phyloP scores from a whole-genome alignment of 1,140 invertebrate species.

The Drosophila tsacasi region DNA sequence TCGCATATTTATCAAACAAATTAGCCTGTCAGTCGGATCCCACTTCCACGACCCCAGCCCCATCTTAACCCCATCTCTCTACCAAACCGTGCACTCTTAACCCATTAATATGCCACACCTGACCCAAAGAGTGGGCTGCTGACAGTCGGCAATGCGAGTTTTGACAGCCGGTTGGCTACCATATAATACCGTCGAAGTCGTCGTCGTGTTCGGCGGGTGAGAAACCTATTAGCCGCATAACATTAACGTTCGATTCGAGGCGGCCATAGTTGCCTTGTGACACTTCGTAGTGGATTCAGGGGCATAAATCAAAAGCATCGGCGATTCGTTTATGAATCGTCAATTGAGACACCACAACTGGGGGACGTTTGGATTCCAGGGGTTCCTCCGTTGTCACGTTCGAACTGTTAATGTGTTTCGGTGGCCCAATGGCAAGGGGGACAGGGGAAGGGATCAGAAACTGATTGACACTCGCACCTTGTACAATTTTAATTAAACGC shows the following conservation, averaged over 20 bases:
- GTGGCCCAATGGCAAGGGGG: conserved; percentile 15
- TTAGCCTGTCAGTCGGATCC: conserved; percentile 65
- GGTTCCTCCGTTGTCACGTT: conserved; percentile 67
- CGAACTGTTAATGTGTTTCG: conserved; percentile 79
- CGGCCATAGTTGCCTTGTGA: conserved; percentile 71
- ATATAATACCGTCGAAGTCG: conserved; percentile 64
- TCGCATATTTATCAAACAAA: conserved; percentile 73
- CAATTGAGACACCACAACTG: conserved; percentile 69
- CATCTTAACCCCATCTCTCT: neutral
- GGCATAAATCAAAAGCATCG: conserved; percentile 82
- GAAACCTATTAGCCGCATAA: conserved; percentile 83
- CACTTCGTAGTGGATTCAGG: conserved; percentile 70
- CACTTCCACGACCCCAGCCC: neutral
- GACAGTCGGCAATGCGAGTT: conserved; percentile 81
- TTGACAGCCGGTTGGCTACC: conserved; percentile 84
- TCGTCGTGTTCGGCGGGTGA: conserved; percentile 13
- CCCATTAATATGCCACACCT: conserved; percentile 82
- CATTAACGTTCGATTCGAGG: conserved; percentile 84
- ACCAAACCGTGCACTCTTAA: neutral
- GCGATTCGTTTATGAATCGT: conserved; percentile 77
- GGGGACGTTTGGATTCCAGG: conserved; percentile 3
- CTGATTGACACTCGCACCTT: conserved; percentile 73
- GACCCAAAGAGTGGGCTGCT: conserved; percentile 74
- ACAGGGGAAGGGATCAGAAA: neutral
- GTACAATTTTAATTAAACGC: conserved; percentile 84